Evolutionary conservation across 2,888 invertebrate genomes (phyloP), one percentile per base, ranked within the genome.

Genomic region (Orthonychiurus folsomi): DNA sequence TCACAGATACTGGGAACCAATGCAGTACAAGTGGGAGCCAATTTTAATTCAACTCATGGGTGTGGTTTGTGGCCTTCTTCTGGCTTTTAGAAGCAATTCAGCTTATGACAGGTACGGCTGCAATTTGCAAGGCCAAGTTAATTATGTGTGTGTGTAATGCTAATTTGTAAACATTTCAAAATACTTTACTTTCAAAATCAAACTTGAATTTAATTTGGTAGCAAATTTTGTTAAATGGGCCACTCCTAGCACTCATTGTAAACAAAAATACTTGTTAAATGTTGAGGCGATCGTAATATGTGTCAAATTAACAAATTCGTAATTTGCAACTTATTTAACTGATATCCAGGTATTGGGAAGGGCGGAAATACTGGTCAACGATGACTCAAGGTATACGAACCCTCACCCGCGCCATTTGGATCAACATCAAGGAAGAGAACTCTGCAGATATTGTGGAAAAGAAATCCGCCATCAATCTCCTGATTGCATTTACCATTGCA

Each of bases 81-180:
- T 59, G 9, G 59, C 50, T 2, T 59, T 59, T 23, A 20, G 59
- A 24, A 59, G 37, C 5, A 59, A 59, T 37, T 28, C 37, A 20
- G 62, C 62, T 18, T 62, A 62, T 47, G 59, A 53, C 54, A 62
- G 59, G 59, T 59, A n/a, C n/a, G n/a, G n/a, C n/a, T n/a, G n/a
- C n/a, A n/a, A n/a, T n/a, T n/a, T n/a, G n/a, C n/a, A n/a, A n/a
- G n/a, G n/a, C n/a, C n/a, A n/a, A n/a, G n/a, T n/a, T n/a, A n/a
- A n/a, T n/a, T n/a, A n/a, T n/a, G n/a, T n/a, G n/a, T n/a, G n/a
- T n/a, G n/a, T n/a, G n/a, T n/a, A n/a, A n/a, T n/a, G n/a, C n/a
- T n/a, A n/a, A n/a, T n/a, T n/a, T n/a, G n/a, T n/a, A n/a, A n/a
- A n/a, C n/a, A n/a, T n/a, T n/a, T n/a, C n/a, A n/a, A n/a, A n/a